Evolutionary conservation across 2,888 invertebrate genomes (phyloP).

Genomic region (Eristalis intricaria): DNA sequence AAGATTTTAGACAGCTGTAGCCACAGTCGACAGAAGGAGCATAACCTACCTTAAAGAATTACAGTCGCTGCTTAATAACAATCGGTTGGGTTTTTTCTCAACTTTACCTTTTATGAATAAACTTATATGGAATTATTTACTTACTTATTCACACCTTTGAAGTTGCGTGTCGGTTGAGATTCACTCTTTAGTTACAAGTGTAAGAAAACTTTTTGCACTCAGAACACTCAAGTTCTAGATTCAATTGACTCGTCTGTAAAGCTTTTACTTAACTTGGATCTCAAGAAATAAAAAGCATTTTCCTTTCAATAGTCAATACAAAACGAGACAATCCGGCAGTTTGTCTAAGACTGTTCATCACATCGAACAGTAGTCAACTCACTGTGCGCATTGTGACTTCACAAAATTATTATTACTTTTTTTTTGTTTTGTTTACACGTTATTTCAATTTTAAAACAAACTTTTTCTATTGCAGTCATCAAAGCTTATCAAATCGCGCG

Average conservation of each 20-base stretch:
- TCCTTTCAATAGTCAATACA: constrained; percentile 27
- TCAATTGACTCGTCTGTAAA: neutral
- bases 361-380: neutral
- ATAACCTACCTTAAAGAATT: too few relatives aligned
- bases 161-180: neutral
- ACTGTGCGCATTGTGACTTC: constrained; percentile 18
- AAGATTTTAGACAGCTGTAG: too few relatives aligned
- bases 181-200: constrained; percentile 24
- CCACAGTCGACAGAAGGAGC: too few relatives aligned
- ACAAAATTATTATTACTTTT: neutral
- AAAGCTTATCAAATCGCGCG: constrained; percentile 2
- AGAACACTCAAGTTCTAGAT: constrained; percentile 9
- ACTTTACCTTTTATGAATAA: too few relatives aligned
- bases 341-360: constrained; percentile 15
- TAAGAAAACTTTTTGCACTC: constrained; percentile 23
- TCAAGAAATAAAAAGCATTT: constrained; percentile 13
- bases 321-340: constrained; percentile 16
- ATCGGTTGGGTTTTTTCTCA: too few relatives aligned
- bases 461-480: constrained; percentile 24
- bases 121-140: too few relatives aligned
- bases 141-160: too few relatives aligned
- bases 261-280: constrained; percentile 22
- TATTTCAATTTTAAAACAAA: constrained; percentile 1
- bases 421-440: neutral
- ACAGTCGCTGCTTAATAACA: too few relatives aligned